Evolutionary conservation across 2,797 vertebrate genomes (phyloP), one percentile per base, ranked within the genome.

Genomic region (Phoxinus dragarum): DNA sequence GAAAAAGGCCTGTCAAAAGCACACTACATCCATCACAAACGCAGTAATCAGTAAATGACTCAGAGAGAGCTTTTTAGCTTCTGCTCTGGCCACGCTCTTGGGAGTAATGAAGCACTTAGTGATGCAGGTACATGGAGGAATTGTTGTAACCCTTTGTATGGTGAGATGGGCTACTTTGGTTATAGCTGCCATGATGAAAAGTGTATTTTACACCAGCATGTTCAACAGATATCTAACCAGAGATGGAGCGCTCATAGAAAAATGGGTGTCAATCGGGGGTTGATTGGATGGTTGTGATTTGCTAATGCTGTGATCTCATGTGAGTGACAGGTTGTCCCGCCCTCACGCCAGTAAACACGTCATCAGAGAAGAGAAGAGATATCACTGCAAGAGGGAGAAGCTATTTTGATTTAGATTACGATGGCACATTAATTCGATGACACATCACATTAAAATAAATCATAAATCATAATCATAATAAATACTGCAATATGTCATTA

Each of bases 11-110:
- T 92, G 86, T 82, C 83, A 80, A 36, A 75, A 40, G 75, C 36
- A 23, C 23, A 44, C 54, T 40, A 54, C 56, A 68, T 72, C 47
- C 76, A 44, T 82, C 67, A 69, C 49, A 40, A 83, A 83, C n/a
- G 59, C n/a, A 71, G 76, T 69, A 83, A 79, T 80, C 75, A 83
- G 69, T 47, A 59, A 44, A 68, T 72, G 68, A 84, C 34, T 81
- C 72, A 42, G 34, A 86, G 27, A 16, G 80, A 80, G 81, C 75
- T 80, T 76, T 91, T 90, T 92, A 92, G 92, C 89, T 90, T 93
- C 89, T 92, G 91, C 92, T 87, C 81, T 85, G 40, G 49, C 73
- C 73, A 84, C 6, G 34, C 42, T 74, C 16, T 85, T 59, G 75
- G 44, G 83, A 86, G 52, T 52, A 79, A 82, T 82, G 75, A 76